Conservation (phyloP, 2,113 vertebrate genomes). For the Montifringilla adamsi region DNA sequence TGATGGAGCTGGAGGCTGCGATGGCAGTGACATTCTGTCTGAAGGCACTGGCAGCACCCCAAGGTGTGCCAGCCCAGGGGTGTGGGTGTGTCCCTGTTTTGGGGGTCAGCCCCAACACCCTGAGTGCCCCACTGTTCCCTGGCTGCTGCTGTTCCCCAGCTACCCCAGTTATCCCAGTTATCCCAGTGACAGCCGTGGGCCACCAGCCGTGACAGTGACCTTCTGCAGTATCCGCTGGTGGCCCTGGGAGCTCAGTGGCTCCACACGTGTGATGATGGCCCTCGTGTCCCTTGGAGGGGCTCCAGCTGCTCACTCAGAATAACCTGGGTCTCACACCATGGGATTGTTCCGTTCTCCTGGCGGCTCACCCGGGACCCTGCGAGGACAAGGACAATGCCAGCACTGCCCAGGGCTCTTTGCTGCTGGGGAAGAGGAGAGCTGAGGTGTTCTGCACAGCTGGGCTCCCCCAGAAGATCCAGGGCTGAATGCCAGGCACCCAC, state of each 20-base stretch:
- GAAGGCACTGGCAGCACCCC: not conserved
- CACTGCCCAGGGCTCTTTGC: not conserved
- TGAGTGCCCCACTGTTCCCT: fast-evolving
- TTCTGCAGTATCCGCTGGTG: fast-evolving
- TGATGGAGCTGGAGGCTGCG: not conserved
- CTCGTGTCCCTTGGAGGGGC: not conserved
- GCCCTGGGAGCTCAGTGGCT: not conserved
- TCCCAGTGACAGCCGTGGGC: not conserved
- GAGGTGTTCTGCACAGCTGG: not conserved
- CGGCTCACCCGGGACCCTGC: not conserved
- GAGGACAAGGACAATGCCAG: not conserved
- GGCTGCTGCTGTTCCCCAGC: not conserved
- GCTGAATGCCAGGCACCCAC: fast-evolving
- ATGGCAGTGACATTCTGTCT: fast-evolving
- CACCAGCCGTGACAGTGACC: fast-evolving
- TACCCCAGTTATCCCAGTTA: not conserved
- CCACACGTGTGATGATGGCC: fast-evolving
- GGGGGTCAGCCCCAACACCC: not conserved
- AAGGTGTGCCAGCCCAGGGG: not conserved
- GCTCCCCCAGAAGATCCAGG: fast-evolving
- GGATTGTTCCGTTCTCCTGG: not conserved
- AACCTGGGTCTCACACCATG: not conserved
- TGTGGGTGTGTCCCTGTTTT: not conserved
- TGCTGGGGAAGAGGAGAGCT: not conserved
- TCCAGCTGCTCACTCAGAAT: not conserved